Conservation (phyloP, 2,113 vertebrate species). For the Albula glossodonta region DNA sequence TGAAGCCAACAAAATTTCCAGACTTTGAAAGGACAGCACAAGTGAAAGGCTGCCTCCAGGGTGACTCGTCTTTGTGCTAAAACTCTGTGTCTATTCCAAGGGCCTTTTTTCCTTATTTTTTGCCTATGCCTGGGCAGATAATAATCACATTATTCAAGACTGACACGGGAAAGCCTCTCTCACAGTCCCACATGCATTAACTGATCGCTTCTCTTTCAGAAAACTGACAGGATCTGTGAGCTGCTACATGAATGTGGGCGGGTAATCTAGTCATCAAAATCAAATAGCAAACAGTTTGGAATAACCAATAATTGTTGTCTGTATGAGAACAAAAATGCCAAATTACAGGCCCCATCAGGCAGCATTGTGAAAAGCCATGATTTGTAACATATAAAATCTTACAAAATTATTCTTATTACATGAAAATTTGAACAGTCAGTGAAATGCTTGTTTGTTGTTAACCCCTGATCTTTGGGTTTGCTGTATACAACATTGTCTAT, state of each 20-base stretch:
- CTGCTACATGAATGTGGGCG: conserved; percentile 15
- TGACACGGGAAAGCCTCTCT: conserved; percentile 26
- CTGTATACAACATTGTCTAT: neutral
- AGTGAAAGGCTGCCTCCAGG: neutral
- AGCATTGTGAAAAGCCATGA: conserved; percentile 15
- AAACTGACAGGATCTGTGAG: conserved; percentile 20
- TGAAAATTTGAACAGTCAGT: neutral
- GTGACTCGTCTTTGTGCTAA: neutral
- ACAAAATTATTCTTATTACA: neutral
- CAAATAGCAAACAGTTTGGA: conserved; percentile 14
- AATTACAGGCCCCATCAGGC: conserved; percentile 28
- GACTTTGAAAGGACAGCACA: neutral
- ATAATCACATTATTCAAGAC: conserved; percentile 28
- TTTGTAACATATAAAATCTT: conserved; percentile 10
- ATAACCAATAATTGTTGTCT: conserved; percentile 40
- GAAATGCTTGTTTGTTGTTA: neutral
- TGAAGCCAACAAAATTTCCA: neutral
- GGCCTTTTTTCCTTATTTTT: conserved; percentile 18
- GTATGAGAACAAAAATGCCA: conserved; percentile 30
- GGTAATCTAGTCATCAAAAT: conserved; percentile 31
- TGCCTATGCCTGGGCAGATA: conserved; percentile 2
- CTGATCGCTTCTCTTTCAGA: neutral
- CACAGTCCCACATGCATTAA: neutral
- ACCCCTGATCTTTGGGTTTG: neutral
- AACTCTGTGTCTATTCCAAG: neutral